A percentile compares a stretch with the other conserved stretches of the same genome.
Conservation (phyloP, 2,113 vertebrate genomes). For the Choloepus hoffmanni region DNA sequence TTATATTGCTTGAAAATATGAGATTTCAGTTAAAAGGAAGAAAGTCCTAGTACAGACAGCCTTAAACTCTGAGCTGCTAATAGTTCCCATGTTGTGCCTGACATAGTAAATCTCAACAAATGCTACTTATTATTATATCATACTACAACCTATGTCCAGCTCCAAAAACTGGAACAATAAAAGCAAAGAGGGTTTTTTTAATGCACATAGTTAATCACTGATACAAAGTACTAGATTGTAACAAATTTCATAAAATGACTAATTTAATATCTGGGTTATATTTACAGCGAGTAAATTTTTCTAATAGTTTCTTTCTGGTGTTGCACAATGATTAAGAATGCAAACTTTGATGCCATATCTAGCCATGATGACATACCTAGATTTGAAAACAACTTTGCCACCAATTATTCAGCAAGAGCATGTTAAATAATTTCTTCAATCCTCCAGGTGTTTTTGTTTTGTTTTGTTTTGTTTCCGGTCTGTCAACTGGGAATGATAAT, state of each 20-base stretch:
- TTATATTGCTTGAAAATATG: conserved; percentile 1
- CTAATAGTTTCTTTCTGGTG: background rate
- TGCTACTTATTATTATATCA: background rate
- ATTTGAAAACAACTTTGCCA: background rate
- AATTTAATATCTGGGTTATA: background rate
- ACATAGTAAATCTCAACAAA: background rate
- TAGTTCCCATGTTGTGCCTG: background rate
- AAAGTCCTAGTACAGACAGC: background rate
- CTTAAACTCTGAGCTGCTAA: background rate
- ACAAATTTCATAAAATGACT: background rate
- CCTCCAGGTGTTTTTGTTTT: background rate
- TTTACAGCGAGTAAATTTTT: background rate
- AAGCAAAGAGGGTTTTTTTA: background rate
- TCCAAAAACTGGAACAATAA: background rate
- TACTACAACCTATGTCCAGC: background rate
- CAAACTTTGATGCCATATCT: background rate
- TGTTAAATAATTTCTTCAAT: background rate
- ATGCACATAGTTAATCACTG: background rate
- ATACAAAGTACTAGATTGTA: background rate
- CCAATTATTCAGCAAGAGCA: background rate
- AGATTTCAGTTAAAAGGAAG: background rate
- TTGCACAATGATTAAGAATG: background rate
- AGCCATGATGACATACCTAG: background rate
- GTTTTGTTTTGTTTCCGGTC: no score
- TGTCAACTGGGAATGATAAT: background rate